A percentile compares a stretch with the other conserved stretches of the same genome.
phyloP scores from a whole-genome alignment of 2,888 invertebrate species.

The Drosophila mimica region DNA sequence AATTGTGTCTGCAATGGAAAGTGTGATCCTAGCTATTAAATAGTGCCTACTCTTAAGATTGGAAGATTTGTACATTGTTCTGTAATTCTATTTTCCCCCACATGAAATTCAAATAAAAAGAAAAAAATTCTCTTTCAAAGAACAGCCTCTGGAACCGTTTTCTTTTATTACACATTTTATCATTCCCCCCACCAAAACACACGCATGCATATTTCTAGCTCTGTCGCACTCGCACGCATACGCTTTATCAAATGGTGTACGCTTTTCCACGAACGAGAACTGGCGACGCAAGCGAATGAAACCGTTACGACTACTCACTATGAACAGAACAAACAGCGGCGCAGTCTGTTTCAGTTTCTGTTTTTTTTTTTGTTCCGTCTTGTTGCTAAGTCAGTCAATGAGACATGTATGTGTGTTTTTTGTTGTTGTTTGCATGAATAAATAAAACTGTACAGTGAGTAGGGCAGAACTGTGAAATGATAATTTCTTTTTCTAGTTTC shows the following conservation, averaged over 20 bases:
- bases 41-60: constrained; percentile 65
- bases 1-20: constrained; percentile 30
- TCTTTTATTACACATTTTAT: constrained; percentile 69
- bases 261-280: constrained; percentile 44
- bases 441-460: constrained; percentile 71
- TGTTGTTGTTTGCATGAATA: constrained; percentile 9
- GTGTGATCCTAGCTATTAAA: constrained; percentile 29
- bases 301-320: constrained; percentile 58
- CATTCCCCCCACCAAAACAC: constrained; percentile 47
- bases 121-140: constrained; percentile 34
- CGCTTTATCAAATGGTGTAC: constrained; percentile 44
- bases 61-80: constrained; percentile 50
- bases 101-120: constrained; percentile 36
- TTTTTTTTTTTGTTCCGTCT: constrained; percentile 44
- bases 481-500: constrained; percentile 27
- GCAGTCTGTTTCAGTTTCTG: constrained; percentile 38
- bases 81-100: constrained; percentile 21
- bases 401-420: constrained; percentile 22
- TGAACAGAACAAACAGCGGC: constrained; percentile 45
- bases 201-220: constrained; percentile 60
- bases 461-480: constrained; percentile 34
- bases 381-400: constrained; percentile 77
- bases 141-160: constrained; percentile 54
- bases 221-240: constrained; percentile 65
- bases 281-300: constrained; percentile 47